Base-by-base conservation (phyloP, 37 sponge, comb jelly and placozoan species). In the Halisarca cf. caerulea region DNA sequence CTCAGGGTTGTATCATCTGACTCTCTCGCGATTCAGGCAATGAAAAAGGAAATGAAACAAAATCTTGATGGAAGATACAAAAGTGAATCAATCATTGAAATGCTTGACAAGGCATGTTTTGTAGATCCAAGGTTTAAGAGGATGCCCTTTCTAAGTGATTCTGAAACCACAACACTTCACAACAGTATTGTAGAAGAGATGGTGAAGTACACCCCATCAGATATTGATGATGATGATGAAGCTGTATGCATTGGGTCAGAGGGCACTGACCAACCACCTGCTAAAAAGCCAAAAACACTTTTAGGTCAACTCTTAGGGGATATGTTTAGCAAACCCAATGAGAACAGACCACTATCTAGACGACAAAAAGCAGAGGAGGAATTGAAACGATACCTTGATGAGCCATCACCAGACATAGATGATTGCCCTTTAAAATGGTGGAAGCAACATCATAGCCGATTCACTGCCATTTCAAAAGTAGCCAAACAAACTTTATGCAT, bases 71-170 rank as follows among this genome's bases (percentile, higher is more conserved):
- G n/a, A n/a, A n/a, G n/a, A n/a, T n/a, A n/a, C n/a, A n/a, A n/a
- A n/a, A n/a, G n/a, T n/a, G n/a, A n/a, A n/a, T n/a, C n/a, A n/a
- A n/a, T n/a, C n/a, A n/a, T n/a, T n/a, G n/a, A n/a, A n/a, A n/a
- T n/a, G n/a, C n/a, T n/a, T n/a, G n/a, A 43, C 62, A 88, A 62
- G 32, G 62, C 64, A n/a, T 62, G 66, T 25, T 34, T 62, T 59
- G 41, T 59, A 30, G 82, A 62, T 43, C 82, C 82, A 25, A 59
- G 82, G 39, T 82, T 82, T 40, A 73, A 75, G 54, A 20, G 30
- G 18, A 24, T 84, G 40, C 58, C 73, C 2, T 83, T 83, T 28
- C 77, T 75, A 36, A 36, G 33, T 7, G 38, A 32, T 1, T 23
- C 27, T 3, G 8, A 70, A 27, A 2, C 3, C n/a, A 36, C n/a